phyloP scores from a whole-genome alignment of 2,113 vertebrate species.

The Tyto alba region DNA sequence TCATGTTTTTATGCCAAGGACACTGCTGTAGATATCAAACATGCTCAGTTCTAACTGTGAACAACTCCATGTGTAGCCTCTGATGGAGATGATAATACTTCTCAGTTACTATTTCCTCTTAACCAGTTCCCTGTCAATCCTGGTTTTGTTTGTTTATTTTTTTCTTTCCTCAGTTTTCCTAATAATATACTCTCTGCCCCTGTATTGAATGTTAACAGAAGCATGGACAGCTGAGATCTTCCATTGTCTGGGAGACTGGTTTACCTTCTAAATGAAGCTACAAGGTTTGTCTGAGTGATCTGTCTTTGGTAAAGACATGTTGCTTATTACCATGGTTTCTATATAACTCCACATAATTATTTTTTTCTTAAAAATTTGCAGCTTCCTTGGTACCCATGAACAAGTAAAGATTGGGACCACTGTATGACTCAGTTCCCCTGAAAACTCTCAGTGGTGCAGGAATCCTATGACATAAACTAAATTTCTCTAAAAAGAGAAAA shows the following conservation, averaged over 20 bases:
- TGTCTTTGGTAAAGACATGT: not conserved
- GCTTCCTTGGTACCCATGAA: not conserved
- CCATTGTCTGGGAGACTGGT: not conserved
- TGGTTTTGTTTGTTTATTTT: not conserved
- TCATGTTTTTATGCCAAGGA: not conserved
- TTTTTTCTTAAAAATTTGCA: not conserved
- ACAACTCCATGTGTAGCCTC: not conserved
- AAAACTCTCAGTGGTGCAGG: not conserved
- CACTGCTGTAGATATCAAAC: not conserved
- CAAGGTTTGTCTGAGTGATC: not conserved
- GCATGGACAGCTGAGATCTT: not conserved
- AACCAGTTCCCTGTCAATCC: not conserved
- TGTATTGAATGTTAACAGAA: not conserved
- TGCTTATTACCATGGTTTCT: not conserved
- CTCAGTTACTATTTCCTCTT: not conserved
- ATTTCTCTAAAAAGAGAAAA: not conserved
- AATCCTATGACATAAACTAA: not conserved
- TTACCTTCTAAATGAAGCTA: not conserved
- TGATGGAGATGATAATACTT: not conserved
- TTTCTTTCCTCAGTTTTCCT: not conserved
- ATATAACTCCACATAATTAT: not conserved
- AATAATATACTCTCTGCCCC: not conserved
- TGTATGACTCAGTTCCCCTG: not conserved
- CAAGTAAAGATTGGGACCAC: not conserved
- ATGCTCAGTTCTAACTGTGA: fast-evolving